These are phyloP conservation scores for Leptinotarsa juncta DNA, from an alignment of 2,888 invertebrate species.

Conservation along the genomic window DNA sequence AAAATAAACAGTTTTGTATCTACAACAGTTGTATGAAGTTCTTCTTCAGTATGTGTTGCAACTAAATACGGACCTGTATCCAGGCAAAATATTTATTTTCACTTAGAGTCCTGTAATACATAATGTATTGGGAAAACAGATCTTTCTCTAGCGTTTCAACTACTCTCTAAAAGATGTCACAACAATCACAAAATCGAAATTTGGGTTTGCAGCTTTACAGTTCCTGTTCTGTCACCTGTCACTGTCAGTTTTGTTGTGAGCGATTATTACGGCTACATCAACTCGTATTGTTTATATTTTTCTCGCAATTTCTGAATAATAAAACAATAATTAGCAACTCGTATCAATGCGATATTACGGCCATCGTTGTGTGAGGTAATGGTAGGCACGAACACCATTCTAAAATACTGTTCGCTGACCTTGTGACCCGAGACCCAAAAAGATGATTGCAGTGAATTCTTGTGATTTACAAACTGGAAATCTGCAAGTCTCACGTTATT, in stretches of 20 bases:
- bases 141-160: neutral
- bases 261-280: neutral
- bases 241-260: neutral
- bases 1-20: neutral
- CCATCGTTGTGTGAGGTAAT: conserved; percentile 10
- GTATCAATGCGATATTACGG: neutral
- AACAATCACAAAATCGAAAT: neutral
- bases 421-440: neutral
- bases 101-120: too few relatives aligned
- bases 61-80: too few relatives aligned
- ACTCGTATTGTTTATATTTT: conserved; percentile 9
- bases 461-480: neutral
- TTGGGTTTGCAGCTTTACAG: neutral
- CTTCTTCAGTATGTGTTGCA: too few relatives aligned
- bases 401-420: conserved; percentile 1
- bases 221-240: neutral
- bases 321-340: neutral
- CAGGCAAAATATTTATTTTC: too few relatives aligned
- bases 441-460: conserved; percentile 8
- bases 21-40: too few relatives aligned
- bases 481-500: neutral
- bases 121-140: too few relatives aligned
- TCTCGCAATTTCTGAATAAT: neutral
- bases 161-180: neutral
- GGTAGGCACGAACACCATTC: neutral